These are phyloP conservation scores for Macropis europaea DNA, from an alignment of 2,888 invertebrate species.

Conservation along the genomic window DNA sequence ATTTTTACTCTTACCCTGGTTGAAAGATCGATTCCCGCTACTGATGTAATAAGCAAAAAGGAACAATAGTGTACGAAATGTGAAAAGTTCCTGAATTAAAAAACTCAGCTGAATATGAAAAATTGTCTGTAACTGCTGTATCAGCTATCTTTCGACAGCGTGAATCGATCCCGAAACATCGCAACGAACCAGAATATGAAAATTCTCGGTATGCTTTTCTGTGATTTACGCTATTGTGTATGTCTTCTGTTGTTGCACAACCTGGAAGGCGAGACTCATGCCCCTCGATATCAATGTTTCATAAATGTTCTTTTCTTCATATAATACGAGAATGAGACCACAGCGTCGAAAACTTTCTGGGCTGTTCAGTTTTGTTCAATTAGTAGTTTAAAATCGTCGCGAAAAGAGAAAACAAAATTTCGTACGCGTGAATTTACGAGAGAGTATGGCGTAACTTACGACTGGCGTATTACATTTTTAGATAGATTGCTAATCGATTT, in stretches of 20 bases:
- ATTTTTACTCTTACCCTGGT: neutral
- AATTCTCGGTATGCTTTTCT: conserved; percentile 27
- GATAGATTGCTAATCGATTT: conserved; percentile 77
- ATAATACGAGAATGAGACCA: neutral
- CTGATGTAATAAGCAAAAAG: neutral
- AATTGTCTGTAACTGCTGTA: too few species aligned
- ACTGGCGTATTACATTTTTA: conserved; percentile 64
- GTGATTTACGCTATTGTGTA: conserved; percentile 37
- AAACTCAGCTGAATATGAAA: too few species aligned
- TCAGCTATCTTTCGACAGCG: neutral
- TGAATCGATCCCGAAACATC: neutral
- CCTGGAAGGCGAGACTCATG: conserved; percentile 40
- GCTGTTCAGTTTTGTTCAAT: conserved; percentile 35
- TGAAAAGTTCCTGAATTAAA: too few species aligned
- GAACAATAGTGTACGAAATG: too few species aligned
- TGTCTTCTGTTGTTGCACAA: conserved; percentile 43
- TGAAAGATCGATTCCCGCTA: conserved; percentile 15
- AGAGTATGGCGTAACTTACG: conserved; percentile 44
- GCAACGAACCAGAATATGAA: neutral
- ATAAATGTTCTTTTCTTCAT: too few species aligned
- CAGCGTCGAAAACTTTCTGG: conserved; percentile 36
- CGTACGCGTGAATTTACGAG: neutral
- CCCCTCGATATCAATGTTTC: too few species aligned
- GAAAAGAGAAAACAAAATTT: neutral
- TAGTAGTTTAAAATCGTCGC: too few species aligned